Evolutionary conservation across 2,113 vertebrate genomes (phyloP).

Genomic region (Hepsetus odoe): DNA sequence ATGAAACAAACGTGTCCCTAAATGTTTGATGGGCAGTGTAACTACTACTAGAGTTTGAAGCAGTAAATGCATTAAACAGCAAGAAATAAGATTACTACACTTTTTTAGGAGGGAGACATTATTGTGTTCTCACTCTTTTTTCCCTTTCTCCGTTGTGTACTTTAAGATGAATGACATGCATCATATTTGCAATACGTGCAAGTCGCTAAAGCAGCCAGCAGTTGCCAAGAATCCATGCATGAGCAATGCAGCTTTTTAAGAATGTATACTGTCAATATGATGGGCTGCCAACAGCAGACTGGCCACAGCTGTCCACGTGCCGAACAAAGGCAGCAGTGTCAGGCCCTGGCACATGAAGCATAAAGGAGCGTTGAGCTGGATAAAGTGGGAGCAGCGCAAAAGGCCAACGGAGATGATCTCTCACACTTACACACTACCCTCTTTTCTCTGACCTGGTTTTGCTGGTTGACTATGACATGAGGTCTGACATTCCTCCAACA

Average conservation of each 20-base stretch:
- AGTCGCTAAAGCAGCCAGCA: slow-evolving; percentile 17
- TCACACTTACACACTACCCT: not conserved
- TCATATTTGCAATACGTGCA: not conserved
- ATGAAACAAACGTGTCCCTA: not conserved
- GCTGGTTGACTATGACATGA: not conserved
- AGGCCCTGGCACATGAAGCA: slow-evolving; percentile 47
- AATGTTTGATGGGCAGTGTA: not conserved
- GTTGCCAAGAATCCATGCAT: slow-evolving; percentile 59
- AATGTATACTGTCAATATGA: slow-evolving; percentile 28
- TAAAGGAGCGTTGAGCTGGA: slow-evolving; percentile 55
- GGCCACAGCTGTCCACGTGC: slow-evolving; percentile 67
- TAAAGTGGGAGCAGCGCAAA: slow-evolving; percentile 37
- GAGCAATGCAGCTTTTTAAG: slow-evolving; percentile 3
- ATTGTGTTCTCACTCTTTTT: not conserved
- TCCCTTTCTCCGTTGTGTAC: slow-evolving; percentile 3
- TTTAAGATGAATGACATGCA: slow-evolving; percentile 16
- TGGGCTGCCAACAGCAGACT: slow-evolving; percentile 51
- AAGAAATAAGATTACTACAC: not conserved
- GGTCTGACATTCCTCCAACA: not conserved
- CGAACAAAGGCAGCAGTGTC: slow-evolving; percentile 73
- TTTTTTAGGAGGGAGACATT: not conserved
- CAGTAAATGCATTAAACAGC: not conserved
- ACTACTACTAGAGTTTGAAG: not conserved
- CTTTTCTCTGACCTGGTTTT: not conserved
- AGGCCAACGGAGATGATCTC: slow-evolving; percentile 30